Base-by-base conservation (phyloP, 2,113 vertebrate species). In the Elgaria multicarinata region DNA sequence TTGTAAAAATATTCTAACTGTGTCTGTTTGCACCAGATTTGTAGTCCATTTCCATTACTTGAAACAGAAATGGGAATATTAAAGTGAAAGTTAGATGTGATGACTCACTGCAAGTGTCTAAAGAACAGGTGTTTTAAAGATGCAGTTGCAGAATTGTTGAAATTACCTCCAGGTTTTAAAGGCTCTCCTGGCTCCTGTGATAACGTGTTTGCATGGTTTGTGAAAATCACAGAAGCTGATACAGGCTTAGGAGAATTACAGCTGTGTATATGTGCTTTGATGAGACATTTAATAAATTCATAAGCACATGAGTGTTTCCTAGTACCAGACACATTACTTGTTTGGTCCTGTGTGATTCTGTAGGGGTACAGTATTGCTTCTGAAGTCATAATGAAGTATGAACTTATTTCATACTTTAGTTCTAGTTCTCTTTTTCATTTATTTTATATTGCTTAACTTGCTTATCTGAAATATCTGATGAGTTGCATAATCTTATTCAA, bases 101-200 rank as follows among this genome's bases (percentile, higher is more conserved):
- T 84, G 88, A 89, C 33, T 91, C 84, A 87, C 44, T 79, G 90
- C 92, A 92, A 92, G 46, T 85, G 46, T 31, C 91, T 89, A 88
- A 92, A 69, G 90, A 91, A 88, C 91, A 96, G 93, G 90, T 94
- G 53, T 93, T 95, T 93, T 78, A 89, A 16, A 93, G 58, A 46
- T 91, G 80, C 82, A 83, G n/a, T 89, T 77, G 93, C 83, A 82
- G 90, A 90, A 22, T 85, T 50, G 8, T 71, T 55, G 44, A 50
- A 1, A 0, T 58, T 86, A 72, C 12, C 31, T 77, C 8, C 7
- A 10, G 6, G 28, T 71, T 92, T 92, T 77, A 69, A 62, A 81
- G 86, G 14, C 26, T 20, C 5, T 12, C 88, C 31, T 87, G 33
- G 13, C 82, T 95, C 93, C 64, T 90, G 80, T 78, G n/a, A 83